phyloP scores from a whole-genome alignment of 2,797 vertebrate species.

The Chelon auratus region DNA sequence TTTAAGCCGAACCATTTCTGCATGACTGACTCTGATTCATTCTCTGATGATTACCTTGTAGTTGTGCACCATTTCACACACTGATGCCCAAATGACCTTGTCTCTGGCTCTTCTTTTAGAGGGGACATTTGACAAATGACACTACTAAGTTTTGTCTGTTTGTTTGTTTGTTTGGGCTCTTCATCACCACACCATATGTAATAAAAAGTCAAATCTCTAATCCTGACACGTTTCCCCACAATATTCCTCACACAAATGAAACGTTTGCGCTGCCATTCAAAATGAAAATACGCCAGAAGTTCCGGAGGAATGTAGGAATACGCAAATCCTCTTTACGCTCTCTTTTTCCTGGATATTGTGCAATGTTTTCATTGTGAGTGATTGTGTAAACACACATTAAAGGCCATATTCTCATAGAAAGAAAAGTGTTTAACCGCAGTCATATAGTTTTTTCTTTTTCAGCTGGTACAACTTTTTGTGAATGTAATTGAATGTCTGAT shows the following conservation, averaged over 20 bases:
- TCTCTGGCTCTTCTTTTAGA: constrained; percentile 49
- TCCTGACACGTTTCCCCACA: constrained; percentile 1
- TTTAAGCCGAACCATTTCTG: constrained; percentile 55
- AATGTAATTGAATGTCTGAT: constrained; percentile 31
- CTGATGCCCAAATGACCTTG: constrained; percentile 60
- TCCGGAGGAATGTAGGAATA: constrained; percentile 1
- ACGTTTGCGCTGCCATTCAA: constrained; percentile 3
- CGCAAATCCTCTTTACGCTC: not conserved
- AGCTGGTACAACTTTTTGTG: constrained; percentile 9
- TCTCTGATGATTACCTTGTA: constrained; percentile 59
- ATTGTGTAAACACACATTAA: not conserved
- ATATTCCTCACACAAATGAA: constrained; percentile 31
- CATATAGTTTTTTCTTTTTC: constrained; percentile 5
- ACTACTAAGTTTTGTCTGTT: constrained; percentile 22
- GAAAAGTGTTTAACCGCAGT: not conserved
- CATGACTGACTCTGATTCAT: constrained; percentile 65
- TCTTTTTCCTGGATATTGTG: not conserved
- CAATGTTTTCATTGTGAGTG: constrained; percentile 1
- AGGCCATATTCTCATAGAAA: not conserved
- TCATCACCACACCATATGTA: constrained; percentile 19
- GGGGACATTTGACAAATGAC: constrained; percentile 64
- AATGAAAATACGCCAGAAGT: constrained; percentile 8
- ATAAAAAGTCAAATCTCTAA: constrained; percentile 18
- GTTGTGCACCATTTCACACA: constrained; percentile 73
- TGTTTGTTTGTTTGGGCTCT: constrained; percentile 24